Base-by-base conservation (phyloP, 23 tunicate species). In the Halocynthia aurantium region DNA sequence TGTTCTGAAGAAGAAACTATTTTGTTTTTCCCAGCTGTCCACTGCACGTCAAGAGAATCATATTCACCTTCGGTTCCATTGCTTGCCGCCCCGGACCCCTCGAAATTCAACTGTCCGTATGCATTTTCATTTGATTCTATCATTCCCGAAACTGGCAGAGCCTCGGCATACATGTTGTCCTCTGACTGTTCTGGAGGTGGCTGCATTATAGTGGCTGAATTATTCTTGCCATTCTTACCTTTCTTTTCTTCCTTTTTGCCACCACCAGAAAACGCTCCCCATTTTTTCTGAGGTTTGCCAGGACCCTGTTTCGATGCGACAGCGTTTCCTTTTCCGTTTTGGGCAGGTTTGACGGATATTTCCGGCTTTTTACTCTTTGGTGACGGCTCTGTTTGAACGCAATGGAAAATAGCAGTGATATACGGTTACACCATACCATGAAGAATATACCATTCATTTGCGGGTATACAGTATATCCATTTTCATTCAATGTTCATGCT, bases 81-180 rank as follows among this genome's bases (percentile, higher is more conserved):
- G 8, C 31, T 54, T 17, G 78, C 61, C 8, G 63, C 10, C 56
- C 62, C 50, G 13, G 50, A 19, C 31, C 78, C 78, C 5, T 74
- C 78, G 62, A 74, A 74, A 74, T 74, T 49, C 20, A 74, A 53
- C 15, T 64, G 55, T 8, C 78, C 78, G 57, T 74, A 74, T 8
- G 62, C 78, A 12, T 54, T 22, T 12, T 19, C 63, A 54, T 74
- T 64, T 2, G 72, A 49, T 0, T 9, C 11, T 40, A 44, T 4
- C 0, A 11, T 2, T n/a, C 67, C 78, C 10, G 56, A 51, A 21
- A 56, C 64, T 11, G 55, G 13, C 19, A 19, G 13, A 7, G 78
- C 62, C 22, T 74, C 78, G 62, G 78, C 55, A 7, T 74, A 74
- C 11, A 49, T 74, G 10, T 62, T 64, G 55, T 74, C 78, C 31